Base-by-base conservation (phyloP, 2,113 vertebrate species). In the Callionymus lyra region DNA sequence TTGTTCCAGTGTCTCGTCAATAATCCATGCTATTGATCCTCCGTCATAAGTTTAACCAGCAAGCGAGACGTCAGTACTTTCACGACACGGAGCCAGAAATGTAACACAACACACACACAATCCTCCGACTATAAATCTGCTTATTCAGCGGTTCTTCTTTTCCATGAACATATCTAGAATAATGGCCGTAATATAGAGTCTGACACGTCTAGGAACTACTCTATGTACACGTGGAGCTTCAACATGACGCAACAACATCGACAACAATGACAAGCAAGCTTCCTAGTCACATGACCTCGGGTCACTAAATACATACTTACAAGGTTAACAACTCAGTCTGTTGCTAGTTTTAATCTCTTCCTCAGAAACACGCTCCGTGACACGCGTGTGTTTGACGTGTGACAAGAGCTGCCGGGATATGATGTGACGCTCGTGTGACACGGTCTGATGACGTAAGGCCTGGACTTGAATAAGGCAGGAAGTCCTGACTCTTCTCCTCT, bases 391-490 rank as follows among this genome's bases (percentile, higher is more conserved):
- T n/a, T n/a, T n/a, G n/a, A n/a, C n/a, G n/a, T n/a, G n/a, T n/a
- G n/a, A n/a, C n/a, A n/a, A n/a, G n/a, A 82, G 76, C 72, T 79
- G 77, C 68, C 70, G 72, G 73, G 73, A 76, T 74, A 76, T 76
- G 69, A 78, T 50, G n/a, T n/a, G 69, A 74, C 78, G 74, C 69
- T 80, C 72, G n/a, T n/a, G n/a, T n/a, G n/a, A n/a, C n/a, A n/a
- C n/a, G n/a, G n/a, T n/a, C n/a, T n/a, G 74, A 71, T 80, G 79
- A 70, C 72, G 33, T 76, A 82, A 82, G 77, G 75, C 82, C 75
- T n/a, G n/a, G n/a, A n/a, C n/a, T n/a, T n/a, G n/a, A n/a, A 77
- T 84, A 86, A 86, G 84, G 84, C 84, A 84, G 77, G 69, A 71
- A 74, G 68, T n/a, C n/a, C n/a, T n/a, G n/a, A n/a, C n/a, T n/a